Evolutionary conservation across 2,113 vertebrate species (phyloP), one percentile per base, ranked within the genome.

Genomic region (Neodontobutis hainanensis): DNA sequence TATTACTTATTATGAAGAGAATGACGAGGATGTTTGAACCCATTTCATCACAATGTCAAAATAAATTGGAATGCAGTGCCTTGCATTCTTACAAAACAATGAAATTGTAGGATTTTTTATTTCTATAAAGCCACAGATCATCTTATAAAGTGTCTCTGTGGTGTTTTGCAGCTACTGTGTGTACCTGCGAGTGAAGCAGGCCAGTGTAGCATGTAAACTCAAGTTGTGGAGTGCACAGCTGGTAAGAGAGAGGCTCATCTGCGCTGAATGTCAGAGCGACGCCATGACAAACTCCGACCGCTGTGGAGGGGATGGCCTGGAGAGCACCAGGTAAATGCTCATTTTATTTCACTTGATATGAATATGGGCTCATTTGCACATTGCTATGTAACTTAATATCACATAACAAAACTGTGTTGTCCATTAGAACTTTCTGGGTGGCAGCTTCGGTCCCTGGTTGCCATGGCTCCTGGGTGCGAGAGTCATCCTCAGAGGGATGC

Each of bases 391-490:
- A 8, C 38, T 40, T 6, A 40, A 40, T 2, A 5, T 36, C 4
- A 55, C 36, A 35, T 36, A 9, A 55, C 36, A 35, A n/a, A 35
- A 14, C 11, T 55, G 11, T 36, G 5, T 27, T 55, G 34, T 55
- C 12, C 15, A 36, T 32, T 47, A 95, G 95, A 81, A 95, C 93
- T 0, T 95, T 95, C 82, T 95, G 94, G 94, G 77, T 92, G 15
- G 93, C 92, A 0, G 85, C 92, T 6, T 92, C 93, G 0, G 68
- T 90, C 15, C 74, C 83, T 0, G 93, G 94, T 0, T 95, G 95
- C 78, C 93, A 94, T 4, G 95, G 95, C 7, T 92, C 92, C 0
- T 95, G 95, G 95, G 84, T 93, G 36, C 92, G 88, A 46, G 93
- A 94, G 68, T 83, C 87, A 3, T 90, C 90, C 11, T 85, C 86